Base-by-base conservation (phyloP, 2,888 invertebrate species). In the Stegophylla sp. region DNA sequence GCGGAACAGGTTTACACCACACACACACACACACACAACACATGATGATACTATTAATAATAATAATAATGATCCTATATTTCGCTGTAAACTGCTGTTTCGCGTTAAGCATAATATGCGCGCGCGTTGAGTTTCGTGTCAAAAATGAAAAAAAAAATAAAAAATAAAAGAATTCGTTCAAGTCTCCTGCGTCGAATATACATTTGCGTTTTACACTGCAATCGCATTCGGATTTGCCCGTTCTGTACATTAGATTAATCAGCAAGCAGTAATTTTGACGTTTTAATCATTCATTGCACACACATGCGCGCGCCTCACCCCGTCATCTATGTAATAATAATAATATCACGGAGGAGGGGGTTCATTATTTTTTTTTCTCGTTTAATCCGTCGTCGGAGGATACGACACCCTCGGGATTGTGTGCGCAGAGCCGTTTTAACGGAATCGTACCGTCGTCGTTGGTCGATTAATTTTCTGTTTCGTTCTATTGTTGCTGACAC, bases 261-360 rank as follows among this genome's bases (percentile, higher is more conserved):
- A 45, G 66, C 20, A 23, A 4, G 12, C 23, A 5, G 26, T 48
- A 17, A 34, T 67, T 67, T 67, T 67, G 67, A 67, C 48, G 48
- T 67, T 67, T 67, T 67, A 67, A 67, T 67, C 48, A 26, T 28
- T 26, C 26, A 28, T 61, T 17, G 1, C 28, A 61, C 61, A 28
- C 61, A 28, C 28, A 13, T 28, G 7, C 61, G 7, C 34, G 34
- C 34, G 7, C 34, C 20, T 0, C 12, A 66, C 34, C 12, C 3
- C 34, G 0, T 66, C 26, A 17, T 63, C n/a, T 34, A 34, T 34
- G 7, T 3, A n/a, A n/a, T n/a, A n/a, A n/a, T n/a, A n/a, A n/a
- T n/a, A n/a, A n/a, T n/a, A n/a, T 45, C 41, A 20, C 12, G 20
- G 56, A 3, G 20, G 56, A 3, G 34, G 34, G 34, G 7, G 34